Evolutionary conservation across 2,888 invertebrate species (phyloP), one percentile per base, ranked within the genome.

Genomic region (Laothoe populi): DNA sequence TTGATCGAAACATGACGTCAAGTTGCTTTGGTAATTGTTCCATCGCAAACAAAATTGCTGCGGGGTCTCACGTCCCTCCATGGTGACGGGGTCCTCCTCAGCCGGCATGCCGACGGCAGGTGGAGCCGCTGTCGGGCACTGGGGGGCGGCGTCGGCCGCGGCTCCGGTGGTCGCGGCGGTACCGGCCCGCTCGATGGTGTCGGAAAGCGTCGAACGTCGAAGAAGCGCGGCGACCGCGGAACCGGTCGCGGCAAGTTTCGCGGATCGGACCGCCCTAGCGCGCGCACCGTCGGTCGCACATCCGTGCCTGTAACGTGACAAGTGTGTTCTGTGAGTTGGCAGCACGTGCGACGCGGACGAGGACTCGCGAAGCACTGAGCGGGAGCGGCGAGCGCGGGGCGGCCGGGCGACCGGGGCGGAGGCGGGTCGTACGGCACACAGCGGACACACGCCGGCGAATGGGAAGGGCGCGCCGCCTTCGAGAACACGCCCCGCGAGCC

Each of bases 11-110:
- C 96, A 96, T 93, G 95, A 97, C 75, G 97, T 96, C 78, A 98
- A 90, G 86, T 98, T 98, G 76, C 95, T 95, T 88, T 97, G 97
- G 89, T 98, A 98, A 90, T 98, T 98, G 94, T 98, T 98, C 98
- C 98, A 98, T 69, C 97, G 95, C 79, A 98, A 93, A 88, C 97
- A 98, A 91, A 97, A 98, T 86, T 97, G 97, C 93, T 97, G 97
- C 93, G 97, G 97, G 82, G 96, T 95, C 78, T 88, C 90, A 74
- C 88, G 87, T 81, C 86, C 84, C 82, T 90, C 90, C 90, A 86
- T 86, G 71, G 84, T 84, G 83, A 86, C 86, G 81, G 89, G 84
- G 76, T 91, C 91, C 80, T 90, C 91, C 86, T 91, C 91, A 82
- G 91, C 90, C 83, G 91, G 92, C 90, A 92, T 91, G 76, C 23